Percentiles rank a stretch among this genome's conserved stretches.
Conservation (phyloP, 2,797 vertebrate species). For the Eupleurogrammus muticus region DNA sequence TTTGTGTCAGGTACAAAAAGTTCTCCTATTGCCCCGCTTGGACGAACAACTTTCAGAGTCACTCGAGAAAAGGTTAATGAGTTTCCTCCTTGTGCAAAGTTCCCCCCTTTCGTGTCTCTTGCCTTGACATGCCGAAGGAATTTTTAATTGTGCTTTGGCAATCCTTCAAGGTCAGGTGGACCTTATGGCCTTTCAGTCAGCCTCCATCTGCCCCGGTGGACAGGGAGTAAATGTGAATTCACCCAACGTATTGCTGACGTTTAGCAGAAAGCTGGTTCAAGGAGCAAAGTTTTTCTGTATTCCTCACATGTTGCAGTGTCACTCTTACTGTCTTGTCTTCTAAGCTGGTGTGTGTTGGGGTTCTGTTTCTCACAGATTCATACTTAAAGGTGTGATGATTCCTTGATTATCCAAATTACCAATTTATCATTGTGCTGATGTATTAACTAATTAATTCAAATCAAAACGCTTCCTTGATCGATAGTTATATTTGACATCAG, state of each 20-base stretch:
- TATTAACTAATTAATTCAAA: too few relatives aligned
- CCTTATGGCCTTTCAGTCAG: constrained; percentile 67
- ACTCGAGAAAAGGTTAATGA: constrained; percentile 57
- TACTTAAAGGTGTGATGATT: constrained; percentile 2
- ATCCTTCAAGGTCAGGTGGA: constrained; percentile 68
- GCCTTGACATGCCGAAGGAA: constrained; percentile 41
- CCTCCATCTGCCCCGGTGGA: constrained; percentile 62
- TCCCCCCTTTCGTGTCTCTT: constrained; percentile 46
- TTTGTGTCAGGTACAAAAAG: not conserved
- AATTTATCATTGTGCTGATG: too few relatives aligned
- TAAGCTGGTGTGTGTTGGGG: constrained; percentile 5
- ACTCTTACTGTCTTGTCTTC: constrained; percentile 25
- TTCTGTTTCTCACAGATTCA: constrained; percentile 8
- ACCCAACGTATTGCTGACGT: constrained; percentile 26
- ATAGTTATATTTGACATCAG: not conserved
- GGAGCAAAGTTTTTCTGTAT: constrained; percentile 32
- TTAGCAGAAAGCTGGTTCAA: constrained; percentile 1
- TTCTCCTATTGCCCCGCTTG: constrained; percentile 37
- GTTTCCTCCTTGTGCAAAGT: constrained; percentile 38
- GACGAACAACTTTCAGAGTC: constrained; percentile 39
- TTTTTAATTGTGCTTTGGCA: constrained; percentile 57
- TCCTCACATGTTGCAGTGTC: constrained; percentile 34
- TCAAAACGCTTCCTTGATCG: not conserved
- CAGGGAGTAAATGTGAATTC: constrained; percentile 52
- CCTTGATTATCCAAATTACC: too few relatives aligned